Conservation (phyloP, 2,797 vertebrate genomes). For the Gambelia wislizenii region DNA sequence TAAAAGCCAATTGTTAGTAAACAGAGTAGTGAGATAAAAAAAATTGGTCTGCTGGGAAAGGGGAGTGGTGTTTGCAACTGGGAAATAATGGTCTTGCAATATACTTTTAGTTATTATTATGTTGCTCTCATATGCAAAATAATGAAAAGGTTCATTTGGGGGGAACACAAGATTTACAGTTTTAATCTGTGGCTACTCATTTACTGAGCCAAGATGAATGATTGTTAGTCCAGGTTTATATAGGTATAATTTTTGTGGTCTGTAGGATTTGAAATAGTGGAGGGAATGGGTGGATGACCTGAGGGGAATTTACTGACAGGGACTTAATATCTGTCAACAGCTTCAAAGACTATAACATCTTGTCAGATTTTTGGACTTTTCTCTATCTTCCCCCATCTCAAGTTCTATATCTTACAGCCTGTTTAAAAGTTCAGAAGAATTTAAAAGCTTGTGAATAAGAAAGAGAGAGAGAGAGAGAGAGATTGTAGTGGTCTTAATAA, state of each 20-base stretch:
- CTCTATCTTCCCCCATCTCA: too few relatives aligned
- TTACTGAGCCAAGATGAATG: too few relatives aligned
- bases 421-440: too few relatives aligned
- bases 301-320: background rate
- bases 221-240: background rate
- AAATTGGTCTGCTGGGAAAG: background rate
- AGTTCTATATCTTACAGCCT: too few relatives aligned
- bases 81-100: background rate
- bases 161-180: background rate
- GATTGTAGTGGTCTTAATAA: too few relatives aligned
- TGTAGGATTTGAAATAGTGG: background rate
- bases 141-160: background rate
- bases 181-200: background rate
- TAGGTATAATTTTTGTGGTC: background rate
- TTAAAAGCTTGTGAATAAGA: too few relatives aligned
- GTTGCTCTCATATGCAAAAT: background rate
- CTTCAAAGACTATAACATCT: too few relatives aligned
- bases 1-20: background rate
- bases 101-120: background rate
- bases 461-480: too few relatives aligned
- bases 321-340: too few relatives aligned
- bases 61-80: background rate
- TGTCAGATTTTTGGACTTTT: too few relatives aligned
- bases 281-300: too few relatives aligned
- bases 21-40: background rate